Conservation (phyloP, 64 coral and sea anemone species). For the Dendrophyllia cribrosa region DNA sequence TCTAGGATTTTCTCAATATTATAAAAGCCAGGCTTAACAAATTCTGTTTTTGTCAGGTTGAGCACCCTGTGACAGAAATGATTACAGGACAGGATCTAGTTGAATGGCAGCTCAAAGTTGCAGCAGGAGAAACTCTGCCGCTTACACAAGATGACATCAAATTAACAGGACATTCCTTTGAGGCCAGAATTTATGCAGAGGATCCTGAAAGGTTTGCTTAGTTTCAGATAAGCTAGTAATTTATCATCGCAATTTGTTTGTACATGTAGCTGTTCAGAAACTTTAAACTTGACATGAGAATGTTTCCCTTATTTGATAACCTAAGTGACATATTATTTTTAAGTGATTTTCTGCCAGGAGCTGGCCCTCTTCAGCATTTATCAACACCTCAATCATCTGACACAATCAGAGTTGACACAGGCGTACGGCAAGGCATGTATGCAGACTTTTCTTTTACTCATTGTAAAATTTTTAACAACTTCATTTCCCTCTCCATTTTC, state of each 20-base stretch:
- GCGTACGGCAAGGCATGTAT: conserved; percentile 85
- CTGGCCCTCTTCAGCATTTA: conserved; percentile 86
- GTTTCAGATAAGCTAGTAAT: background rate
- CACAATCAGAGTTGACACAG: conserved; percentile 88
- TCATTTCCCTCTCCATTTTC: too few relatives aligned
- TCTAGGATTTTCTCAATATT: too few relatives aligned
- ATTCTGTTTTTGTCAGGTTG: conserved; percentile 55
- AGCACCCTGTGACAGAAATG: conserved; percentile 98
- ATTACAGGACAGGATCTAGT: conserved; percentile 93
- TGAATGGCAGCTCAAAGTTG: conserved; percentile 93
- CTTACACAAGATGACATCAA: conserved; percentile 83
- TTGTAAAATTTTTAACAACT: too few relatives aligned
- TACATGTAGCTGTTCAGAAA: too few relatives aligned
- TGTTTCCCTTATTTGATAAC: too few relatives aligned
- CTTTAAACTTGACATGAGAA: too few relatives aligned
- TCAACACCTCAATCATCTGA: conserved; percentile 82
- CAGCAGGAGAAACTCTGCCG: conserved; percentile 85
- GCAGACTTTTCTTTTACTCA: background rate
- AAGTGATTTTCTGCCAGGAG: conserved; percentile 96
- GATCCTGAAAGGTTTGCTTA: conserved; percentile 85
- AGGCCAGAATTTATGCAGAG: conserved; percentile 96
- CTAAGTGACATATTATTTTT: background rate
- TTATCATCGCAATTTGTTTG: too few relatives aligned
- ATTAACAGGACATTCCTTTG: conserved; percentile 93
- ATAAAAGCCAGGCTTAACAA: too few relatives aligned